Percentiles rank a stretch among this genome's conserved stretches.
Evolutionary conservation across 2,113 vertebrate genomes (phyloP).

Genomic region (Symphodus melops): DNA sequence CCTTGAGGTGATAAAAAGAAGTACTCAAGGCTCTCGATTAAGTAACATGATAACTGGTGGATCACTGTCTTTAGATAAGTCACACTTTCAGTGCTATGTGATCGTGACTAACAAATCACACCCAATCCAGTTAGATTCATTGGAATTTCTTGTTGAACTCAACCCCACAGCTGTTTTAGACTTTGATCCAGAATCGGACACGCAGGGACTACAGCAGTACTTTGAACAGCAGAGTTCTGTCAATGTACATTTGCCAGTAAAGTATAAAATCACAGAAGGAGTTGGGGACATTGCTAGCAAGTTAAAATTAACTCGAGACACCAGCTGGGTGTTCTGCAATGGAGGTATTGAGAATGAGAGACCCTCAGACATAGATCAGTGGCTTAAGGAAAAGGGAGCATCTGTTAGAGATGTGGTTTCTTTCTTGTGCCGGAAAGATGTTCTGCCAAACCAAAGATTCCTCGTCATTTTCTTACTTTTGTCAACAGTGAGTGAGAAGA

Average conservation of each 20-base stretch:
- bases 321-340: slow-evolving; percentile 91
- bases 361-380: slow-evolving; percentile 77
- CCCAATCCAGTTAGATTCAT: slow-evolving; percentile 68
- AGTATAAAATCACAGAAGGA: slow-evolving; percentile 80
- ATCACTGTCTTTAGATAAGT: slow-evolving; percentile 73
- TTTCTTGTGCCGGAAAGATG: slow-evolving; percentile 85
- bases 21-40: slow-evolving; percentile 81
- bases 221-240: slow-evolving; percentile 77
- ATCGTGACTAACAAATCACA: slow-evolving; percentile 86
- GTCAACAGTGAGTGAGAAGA: slow-evolving; percentile 79
- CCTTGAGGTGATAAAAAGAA: slow-evolving; percentile 52
- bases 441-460: slow-evolving; percentile 83
- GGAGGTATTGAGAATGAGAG: slow-evolving; percentile 64
- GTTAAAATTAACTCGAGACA: slow-evolving; percentile 83
- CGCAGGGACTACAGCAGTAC: slow-evolving; percentile 73
- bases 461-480: slow-evolving; percentile 88
- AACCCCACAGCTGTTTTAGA: slow-evolving; percentile 84
- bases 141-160: slow-evolving; percentile 85
- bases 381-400: slow-evolving; percentile 83
- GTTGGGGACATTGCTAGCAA: slow-evolving; percentile 76
- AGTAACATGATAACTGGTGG: slow-evolving; percentile 85
- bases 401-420: slow-evolving; percentile 83
- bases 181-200: slow-evolving; percentile 86
- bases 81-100: slow-evolving; percentile 83
- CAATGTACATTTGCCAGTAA: slow-evolving; percentile 77